Evolutionary conservation across 2,113 vertebrate species (phyloP), one percentile per base, ranked within the genome.

Genomic region (Takifugu bimaculatus): DNA sequence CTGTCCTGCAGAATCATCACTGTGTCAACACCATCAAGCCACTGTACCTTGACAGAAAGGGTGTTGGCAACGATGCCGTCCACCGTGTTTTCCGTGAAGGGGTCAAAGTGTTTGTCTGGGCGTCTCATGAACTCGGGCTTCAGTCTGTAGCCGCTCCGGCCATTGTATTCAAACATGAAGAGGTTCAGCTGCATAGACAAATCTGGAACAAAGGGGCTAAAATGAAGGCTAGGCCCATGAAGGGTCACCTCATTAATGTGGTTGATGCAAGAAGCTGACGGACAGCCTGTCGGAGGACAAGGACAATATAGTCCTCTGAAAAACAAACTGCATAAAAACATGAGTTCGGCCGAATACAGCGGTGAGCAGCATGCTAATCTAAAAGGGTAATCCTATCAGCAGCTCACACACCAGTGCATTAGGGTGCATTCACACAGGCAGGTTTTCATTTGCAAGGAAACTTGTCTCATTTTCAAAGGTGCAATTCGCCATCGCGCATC

Each of bases 91-190:
- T 98, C 95, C 0, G 95, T 92, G 72, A 99, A 99, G 0, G 95
- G 97, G 80, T 99, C 97, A 55, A 99, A 99, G 77, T 97, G 94
- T 84, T 99, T 99, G 87, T 98, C 96, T 0, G 93, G 93, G 9
- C 97, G 91, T 63, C 97, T 91, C 95, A 98, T 99, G 79, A 98
- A 98, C 82, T 99, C 97, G 0, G 97, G 97, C 75, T 99, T 99
- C 50, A 99, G 83, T 43, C 94, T 90, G 87, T 96, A 99, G 59
- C 97, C 97, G 10, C 95, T 94, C 65, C 95, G 97, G 2, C 96
- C 94, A 10, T 99, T 99, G 85, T 98, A 97, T 77, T 98, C 97
- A 0, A 93, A 99, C 93, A 96, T 94, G 32, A 96, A 96, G 91
- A 96, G 94, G 76, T 99, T 99, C 74, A 99, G 92, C 89, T 98